Evolutionary conservation across 2,797 vertebrate genomes (phyloP).

Genomic region (Accipiter badius): DNA sequence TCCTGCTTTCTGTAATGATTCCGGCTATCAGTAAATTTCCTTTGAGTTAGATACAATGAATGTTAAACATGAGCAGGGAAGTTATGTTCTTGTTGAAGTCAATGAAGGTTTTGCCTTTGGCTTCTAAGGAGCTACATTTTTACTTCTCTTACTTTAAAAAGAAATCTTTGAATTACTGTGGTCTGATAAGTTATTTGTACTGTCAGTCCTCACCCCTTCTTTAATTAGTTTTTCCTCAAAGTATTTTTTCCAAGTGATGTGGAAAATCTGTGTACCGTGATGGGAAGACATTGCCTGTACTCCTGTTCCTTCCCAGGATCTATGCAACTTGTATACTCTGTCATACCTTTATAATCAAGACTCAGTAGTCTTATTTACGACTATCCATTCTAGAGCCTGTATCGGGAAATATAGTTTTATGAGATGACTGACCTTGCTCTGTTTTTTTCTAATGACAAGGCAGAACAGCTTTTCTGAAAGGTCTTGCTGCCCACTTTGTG

Average conservation of each 20-base stretch:
- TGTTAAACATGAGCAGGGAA: background rate
- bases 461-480: conserved; percentile 36
- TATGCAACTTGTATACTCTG: background rate
- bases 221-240: background rate
- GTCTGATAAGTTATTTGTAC: background rate
- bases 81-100: background rate
- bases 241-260: background rate
- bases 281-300: background rate
- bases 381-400: background rate
- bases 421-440: background rate
- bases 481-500: conserved; percentile 18
- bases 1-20: background rate
- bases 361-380: background rate
- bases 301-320: background rate
- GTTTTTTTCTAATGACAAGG: conserved; percentile 7
- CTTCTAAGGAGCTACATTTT: background rate
- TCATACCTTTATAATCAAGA: background rate
- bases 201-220: background rate
- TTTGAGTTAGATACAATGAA: background rate
- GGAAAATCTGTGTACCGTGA: background rate
- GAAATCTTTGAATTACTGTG: background rate
- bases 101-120: background rate
- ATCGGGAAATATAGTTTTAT: background rate
- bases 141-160: background rate
- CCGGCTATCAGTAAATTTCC: background rate